Evolutionary conservation across 2,797 vertebrate species (phyloP), one percentile per base, ranked within the genome.

Genomic region (Oryzias dopingdopingensis): DNA sequence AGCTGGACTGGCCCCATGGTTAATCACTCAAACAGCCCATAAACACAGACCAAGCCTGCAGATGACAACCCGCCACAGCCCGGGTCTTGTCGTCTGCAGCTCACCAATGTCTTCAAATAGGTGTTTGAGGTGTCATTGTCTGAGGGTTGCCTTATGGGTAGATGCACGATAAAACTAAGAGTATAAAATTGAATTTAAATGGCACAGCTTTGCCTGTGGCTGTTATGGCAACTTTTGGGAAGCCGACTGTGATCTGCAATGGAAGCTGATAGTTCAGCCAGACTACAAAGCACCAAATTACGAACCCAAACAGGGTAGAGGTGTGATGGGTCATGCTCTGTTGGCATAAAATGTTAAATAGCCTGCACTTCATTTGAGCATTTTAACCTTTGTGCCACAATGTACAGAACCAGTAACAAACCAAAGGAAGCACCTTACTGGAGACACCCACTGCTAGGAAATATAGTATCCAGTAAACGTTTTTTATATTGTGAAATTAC

Each of bases 51-150:
- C 59, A 72, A 74, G 79, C 81, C 79, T 63, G 70, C 64, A 80
- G 82, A 86, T 85, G 83, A 90, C 86, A 90, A 76, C 80, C 80
- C 79, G 81, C 77, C 72, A 81, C 67, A 40, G 64, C 72, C 76
- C 24, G 4, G 63, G 63, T 67, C 76, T 70, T 52, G 37, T 89
- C 84, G 82, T 83, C 77, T 76, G 77, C 72, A 70, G 73, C 77
- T 84, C 77, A 81, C 83, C 65, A 75, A 69, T 65, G 67, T 74
- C 73, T 74, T 83, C 81, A 83, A 86, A 90, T 85, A 85, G 77
- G 80, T 86, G 86, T 88, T 82, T 85, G 43, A 85, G 81, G 83
- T 84, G 82, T 86, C 79, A 80, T 87, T 49, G 57, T 88, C 86
- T 57, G 65, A 82, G 85, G 79, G 81, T 81, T 78, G 79, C 85